These are phyloP conservation scores for Frieseomelitta varia DNA, from an alignment of 1,140 invertebrate genomes.

Conservation along the genomic window DNA sequence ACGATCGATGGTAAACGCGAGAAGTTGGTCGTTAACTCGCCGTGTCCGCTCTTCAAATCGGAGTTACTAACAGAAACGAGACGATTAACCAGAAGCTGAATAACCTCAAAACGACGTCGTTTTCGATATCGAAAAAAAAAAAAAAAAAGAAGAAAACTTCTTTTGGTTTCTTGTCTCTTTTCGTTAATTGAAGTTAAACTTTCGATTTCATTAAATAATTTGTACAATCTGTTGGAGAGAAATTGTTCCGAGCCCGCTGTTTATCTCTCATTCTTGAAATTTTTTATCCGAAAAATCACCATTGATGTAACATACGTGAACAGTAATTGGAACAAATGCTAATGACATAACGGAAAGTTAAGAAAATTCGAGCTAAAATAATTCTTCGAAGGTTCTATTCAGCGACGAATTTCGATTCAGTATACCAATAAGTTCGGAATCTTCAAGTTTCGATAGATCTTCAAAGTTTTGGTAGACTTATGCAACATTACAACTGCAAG, in stretches of 20 bases:
- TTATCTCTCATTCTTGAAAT: too few species aligned
- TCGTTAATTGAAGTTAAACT: background rate
- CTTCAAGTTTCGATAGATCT: too few species aligned
- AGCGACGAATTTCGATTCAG: too few species aligned
- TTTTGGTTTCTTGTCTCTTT: background rate
- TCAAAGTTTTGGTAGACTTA: too few species aligned
- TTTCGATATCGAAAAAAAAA: background rate
- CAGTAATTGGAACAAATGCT: background rate
- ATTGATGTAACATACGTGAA: too few species aligned
- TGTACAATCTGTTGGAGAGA: too few species aligned
- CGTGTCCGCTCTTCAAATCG: background rate
- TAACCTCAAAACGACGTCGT: background rate
- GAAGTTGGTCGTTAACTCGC: conserved; percentile 30
- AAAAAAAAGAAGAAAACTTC: background rate
- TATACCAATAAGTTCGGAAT: too few species aligned
- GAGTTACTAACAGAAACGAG: background rate
- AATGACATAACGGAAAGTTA: too few species aligned
- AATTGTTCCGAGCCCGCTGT: too few species aligned
- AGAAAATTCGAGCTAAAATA: background rate
- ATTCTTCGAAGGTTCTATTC: background rate
- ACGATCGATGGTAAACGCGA: conserved; percentile 36
- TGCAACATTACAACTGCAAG: too few species aligned
- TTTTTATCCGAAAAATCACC: too few species aligned
- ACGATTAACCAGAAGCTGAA: background rate
- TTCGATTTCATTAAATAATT: too few species aligned